Base-by-base conservation (phyloP, 2,888 invertebrate genomes). In the Tillus elongatus region DNA sequence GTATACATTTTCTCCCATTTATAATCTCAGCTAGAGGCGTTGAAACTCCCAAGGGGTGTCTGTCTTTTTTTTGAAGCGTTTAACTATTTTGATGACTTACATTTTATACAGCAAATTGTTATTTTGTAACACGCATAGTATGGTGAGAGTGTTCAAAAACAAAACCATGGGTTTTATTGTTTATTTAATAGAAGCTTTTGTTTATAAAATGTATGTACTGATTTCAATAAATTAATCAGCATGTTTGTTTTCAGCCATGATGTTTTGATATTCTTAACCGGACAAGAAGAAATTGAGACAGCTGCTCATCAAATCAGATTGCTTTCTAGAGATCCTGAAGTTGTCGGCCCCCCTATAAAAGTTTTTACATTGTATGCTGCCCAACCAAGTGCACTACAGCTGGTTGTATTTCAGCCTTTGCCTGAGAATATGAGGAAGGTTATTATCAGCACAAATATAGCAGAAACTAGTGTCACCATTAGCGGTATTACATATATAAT, bases 381-480 rank as follows among this genome's bases (percentile, higher is more conserved):
- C 43, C 69, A 97, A 38, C 84, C 93, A 1, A 79, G 86, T 27
- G 70, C 76, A 12, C 89, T 89, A 52, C 92, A 96, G 67, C 69
- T 93, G 56, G 82, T 82, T 57, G 91, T 89, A 12, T 95, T 95
- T 71, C 72, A 77, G 41, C 73, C 76, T 1, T 72, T 81, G 1
- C 79, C 84, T 2, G 66, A 73, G 2, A 82, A 82, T 40, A 77
- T 77, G 11, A 73, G 97, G 36, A 98, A 97, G 70, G 79, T 97
- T 13, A 82, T 98, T 15, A 71, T 98, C 33, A 83, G 95, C 3
- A 98, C 98, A 15, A 98, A 98, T 63, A 89, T 98, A 45, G 97
- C 98, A 0, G 98, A 98, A 69, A 92, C 97, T 0, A 97, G 96
- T 2, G 78, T 98, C 15, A 98, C 97, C 0, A 96, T 98, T 50